Base-by-base conservation (phyloP, 2,113 vertebrate species). In the Hippocampus mohnikei region DNA sequence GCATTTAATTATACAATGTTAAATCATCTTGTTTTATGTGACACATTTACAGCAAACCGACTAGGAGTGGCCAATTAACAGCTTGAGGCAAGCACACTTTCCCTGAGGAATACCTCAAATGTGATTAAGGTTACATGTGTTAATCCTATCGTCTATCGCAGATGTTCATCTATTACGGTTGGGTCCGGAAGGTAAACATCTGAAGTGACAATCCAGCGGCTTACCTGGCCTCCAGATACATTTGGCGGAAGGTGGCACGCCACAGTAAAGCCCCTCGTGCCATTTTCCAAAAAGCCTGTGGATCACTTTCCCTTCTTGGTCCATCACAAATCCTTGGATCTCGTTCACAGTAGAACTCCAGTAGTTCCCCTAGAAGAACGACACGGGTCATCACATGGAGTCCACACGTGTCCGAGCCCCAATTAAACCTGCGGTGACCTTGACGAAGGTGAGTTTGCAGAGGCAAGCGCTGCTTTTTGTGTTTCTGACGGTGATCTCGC, bases 341-440 rank as follows among this genome's bases (percentile, higher is more conserved):
- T 99, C 97, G 78, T 99, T 99, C 56, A 96, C 95, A 67, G 94
- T 98, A 12, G 97, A 98, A 83, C 96, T 99, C 97, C 97, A 99
- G 66, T 99, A 99, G 90, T 95, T 99, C 62, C 97, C 96, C 97
- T 99, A 76, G 67, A 78, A 74, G 53, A 55, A n/a, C 8, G 12
- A 67, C 33, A 0, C 6, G 20, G 41, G 27, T 3, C 63, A 27
- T 15, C 16, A 65, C 9, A 33, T 52, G 27, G 18, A 29, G 66
- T 9, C 50, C 44, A 86, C 21, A n/a, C 48, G 42, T 5, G 29
- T 7, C 20, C 29, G 33, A 68, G 29, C 27, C n/a, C 0, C 0
- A 41, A 40, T 16, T 0, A 37, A 55, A 53, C 18, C 46, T n/a
- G 8, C 25, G 12, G 37, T 55, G 21, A 68, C 66, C 95, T 98